Conservation (phyloP, 2,888 invertebrate genomes). For the Andrena dorsata region DNA sequence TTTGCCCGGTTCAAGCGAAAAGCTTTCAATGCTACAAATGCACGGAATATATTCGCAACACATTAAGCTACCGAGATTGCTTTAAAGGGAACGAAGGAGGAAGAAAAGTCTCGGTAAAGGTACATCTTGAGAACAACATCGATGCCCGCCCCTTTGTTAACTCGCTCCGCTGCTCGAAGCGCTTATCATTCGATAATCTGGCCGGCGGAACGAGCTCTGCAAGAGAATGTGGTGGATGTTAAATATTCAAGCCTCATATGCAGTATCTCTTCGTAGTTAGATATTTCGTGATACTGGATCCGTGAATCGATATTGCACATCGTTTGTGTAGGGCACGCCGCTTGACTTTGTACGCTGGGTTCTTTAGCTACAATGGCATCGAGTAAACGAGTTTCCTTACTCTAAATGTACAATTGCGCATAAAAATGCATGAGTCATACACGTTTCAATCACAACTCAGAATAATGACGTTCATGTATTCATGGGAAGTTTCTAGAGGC, state of each 20-base stretch:
- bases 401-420: neutral
- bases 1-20: too few species aligned
- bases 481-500: too few species aligned
- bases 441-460: neutral
- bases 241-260: slow-evolving; percentile 80
- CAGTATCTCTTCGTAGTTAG: slow-evolving; percentile 73
- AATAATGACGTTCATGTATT: neutral
- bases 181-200: slow-evolving; percentile 48
- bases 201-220: slow-evolving; percentile 8
- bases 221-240: slow-evolving; percentile 53
- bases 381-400: slow-evolving; percentile 9
- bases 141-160: slow-evolving; percentile 10
- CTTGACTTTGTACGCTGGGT: neutral
- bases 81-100: neutral
- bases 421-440: neutral
- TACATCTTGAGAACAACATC: slow-evolving; percentile 12
- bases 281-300: slow-evolving; percentile 31
- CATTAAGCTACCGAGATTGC: slow-evolving; percentile 2
- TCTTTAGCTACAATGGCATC: slow-evolving; percentile 20
- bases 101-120: neutral
- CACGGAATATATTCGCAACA: neutral
- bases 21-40: neutral
- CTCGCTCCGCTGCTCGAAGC: slow-evolving; percentile 2
- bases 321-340: slow-evolving; percentile 9
- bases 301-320: slow-evolving; percentile 37